phyloP scores from a whole-genome alignment of 2,113 vertebrate species.

The Coryphaenoides rupestris region DNA sequence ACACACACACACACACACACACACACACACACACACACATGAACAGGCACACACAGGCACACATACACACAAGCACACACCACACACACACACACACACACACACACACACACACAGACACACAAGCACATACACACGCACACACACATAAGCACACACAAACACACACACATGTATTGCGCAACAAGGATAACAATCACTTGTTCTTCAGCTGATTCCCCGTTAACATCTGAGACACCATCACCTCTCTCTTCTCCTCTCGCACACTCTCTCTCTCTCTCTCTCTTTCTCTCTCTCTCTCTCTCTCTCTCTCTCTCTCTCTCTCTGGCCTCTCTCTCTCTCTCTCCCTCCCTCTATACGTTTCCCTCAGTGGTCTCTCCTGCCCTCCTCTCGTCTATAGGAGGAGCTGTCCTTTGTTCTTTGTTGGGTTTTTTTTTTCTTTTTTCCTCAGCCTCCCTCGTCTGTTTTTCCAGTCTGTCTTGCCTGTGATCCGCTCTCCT shows the following conservation, averaged over 20 bases:
- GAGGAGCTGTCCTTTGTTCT: not conserved
- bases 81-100: constrained; percentile 29
- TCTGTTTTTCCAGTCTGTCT: not conserved
- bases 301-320: constrained; percentile 28
- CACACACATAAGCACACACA: constrained; percentile 11
- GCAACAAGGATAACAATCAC: constrained; percentile 74
- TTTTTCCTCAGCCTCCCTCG: constrained; percentile 13
- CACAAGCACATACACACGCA: constrained; percentile 28
- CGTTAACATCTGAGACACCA: constrained; percentile 61
- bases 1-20: constrained; percentile 10
- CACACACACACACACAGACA: constrained; percentile 30
- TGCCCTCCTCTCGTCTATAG: constrained; percentile 4
- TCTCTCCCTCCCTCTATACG: constrained; percentile 32
- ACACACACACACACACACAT: constrained; percentile 38
- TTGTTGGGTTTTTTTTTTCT: constrained; percentile 27
- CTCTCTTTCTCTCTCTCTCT: constrained; percentile 38
- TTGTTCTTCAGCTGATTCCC: constrained; percentile 74
- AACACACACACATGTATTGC: constrained; percentile 31
- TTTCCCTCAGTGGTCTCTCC: not conserved
- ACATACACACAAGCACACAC: constrained; percentile 20
- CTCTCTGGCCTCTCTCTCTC: constrained; percentile 6
- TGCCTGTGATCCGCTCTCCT: constrained; percentile 71
- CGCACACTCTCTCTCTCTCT: constrained; percentile 1
- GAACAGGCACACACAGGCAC: constrained; percentile 23
- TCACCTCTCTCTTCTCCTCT: constrained; percentile 36